These are phyloP conservation scores for Calliphora vicina DNA, from an alignment of 1,140 invertebrate species.

Conservation along the genomic window DNA sequence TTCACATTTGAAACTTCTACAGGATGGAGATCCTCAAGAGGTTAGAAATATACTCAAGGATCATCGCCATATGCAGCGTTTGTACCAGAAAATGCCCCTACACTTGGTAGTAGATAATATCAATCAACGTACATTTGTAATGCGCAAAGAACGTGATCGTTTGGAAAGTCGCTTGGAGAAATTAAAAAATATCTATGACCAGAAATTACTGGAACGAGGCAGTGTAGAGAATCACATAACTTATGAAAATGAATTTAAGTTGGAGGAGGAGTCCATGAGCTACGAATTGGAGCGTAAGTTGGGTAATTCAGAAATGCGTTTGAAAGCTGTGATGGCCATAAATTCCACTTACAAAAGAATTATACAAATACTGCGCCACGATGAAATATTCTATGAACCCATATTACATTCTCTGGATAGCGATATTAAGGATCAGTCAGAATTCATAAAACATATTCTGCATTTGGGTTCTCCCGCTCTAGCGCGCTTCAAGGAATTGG, in stretches of 20 bases:
- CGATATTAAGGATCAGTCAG: slow-evolving; percentile 58
- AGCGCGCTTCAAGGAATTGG: slow-evolving; percentile 51
- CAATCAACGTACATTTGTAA: slow-evolving; percentile 58
- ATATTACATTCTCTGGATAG: slow-evolving; percentile 51
- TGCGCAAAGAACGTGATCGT: slow-evolving; percentile 58
- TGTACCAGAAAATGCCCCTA: slow-evolving; percentile 59
- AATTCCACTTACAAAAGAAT: slow-evolving; percentile 57
- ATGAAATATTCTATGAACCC: slow-evolving; percentile 60
- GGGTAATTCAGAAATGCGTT: slow-evolving; percentile 55
- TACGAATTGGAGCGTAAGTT: slow-evolving; percentile 51
- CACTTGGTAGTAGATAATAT: slow-evolving; percentile 57
- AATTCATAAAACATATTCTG: slow-evolving; percentile 58
- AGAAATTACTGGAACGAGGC: slow-evolving; percentile 39
- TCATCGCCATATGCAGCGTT: slow-evolving; percentile 53
- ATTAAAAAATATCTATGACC: slow-evolving; percentile 41
- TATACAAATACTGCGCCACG: slow-evolving; percentile 55
- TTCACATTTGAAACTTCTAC: slow-evolving; percentile 45
- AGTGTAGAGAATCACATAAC: slow-evolving; percentile 55
- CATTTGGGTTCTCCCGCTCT: slow-evolving; percentile 57
- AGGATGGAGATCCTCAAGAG: slow-evolving; percentile 36
- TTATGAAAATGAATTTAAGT: slow-evolving; percentile 53
- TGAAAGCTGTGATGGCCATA: slow-evolving; percentile 58
- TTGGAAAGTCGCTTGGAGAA: slow-evolving; percentile 48
- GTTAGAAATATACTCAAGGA: slow-evolving; percentile 54
- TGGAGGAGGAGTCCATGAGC: slow-evolving; percentile 52